Conservation (phyloP, 1,140 invertebrate genomes). For the Drosophila bocki region DNA sequence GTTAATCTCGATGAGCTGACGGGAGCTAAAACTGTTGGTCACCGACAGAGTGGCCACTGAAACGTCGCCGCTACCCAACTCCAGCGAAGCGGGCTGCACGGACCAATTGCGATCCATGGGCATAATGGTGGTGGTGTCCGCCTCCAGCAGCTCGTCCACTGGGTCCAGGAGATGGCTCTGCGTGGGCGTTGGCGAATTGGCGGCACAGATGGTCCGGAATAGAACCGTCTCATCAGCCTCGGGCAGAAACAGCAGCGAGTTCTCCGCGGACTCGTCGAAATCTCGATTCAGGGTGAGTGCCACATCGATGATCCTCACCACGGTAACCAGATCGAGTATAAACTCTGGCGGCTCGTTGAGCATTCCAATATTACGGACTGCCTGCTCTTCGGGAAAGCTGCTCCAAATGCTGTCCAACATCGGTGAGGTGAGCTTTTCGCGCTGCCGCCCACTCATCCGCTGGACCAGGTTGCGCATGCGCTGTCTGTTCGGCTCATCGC, state of each 20-base stretch:
- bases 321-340: constrained; percentile 70
- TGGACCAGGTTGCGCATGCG: constrained; percentile 71
- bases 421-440: constrained; percentile 62
- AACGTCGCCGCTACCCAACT: constrained; percentile 21
- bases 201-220: constrained; percentile 73
- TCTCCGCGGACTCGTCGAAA: constrained; percentile 75
- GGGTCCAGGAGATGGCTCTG: constrained; percentile 66
- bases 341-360: constrained; percentile 74
- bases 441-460: constrained; percentile 64
- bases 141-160: constrained; percentile 67
- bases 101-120: constrained; percentile 62
- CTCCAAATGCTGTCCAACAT: constrained; percentile 71
- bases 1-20: constrained; percentile 73
- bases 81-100: constrained; percentile 54
- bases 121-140: constrained; percentile 53
- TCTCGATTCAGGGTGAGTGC: constrained; percentile 76
- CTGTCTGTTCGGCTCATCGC: constrained; percentile 80
- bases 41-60: constrained; percentile 43
- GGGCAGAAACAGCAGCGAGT: constrained; percentile 64
- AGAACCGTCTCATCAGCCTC: constrained; percentile 79
- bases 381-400: constrained; percentile 59
- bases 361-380: constrained; percentile 52
- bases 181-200: constrained; percentile 70
- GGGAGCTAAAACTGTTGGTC: constrained; percentile 61
- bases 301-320: constrained; percentile 78